Base-by-base conservation (phyloP, 2,797 vertebrate genomes). In the Echiichthys vipera region DNA sequence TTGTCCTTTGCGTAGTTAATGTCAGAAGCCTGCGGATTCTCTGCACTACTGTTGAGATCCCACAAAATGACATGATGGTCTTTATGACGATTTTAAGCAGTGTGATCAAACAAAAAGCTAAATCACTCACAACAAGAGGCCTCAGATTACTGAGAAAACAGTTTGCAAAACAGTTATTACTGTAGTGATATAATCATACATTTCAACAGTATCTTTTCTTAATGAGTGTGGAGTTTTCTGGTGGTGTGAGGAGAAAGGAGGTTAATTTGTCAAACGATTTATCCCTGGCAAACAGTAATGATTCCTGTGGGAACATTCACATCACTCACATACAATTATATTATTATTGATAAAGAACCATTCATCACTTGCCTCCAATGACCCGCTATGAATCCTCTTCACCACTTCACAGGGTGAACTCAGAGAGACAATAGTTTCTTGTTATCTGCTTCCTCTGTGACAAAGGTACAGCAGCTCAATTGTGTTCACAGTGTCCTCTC, bases 401-500 rank as follows among this genome's bases (percentile, higher is more conserved):
- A 65, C 55, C 30, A 54, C 69, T 74, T 80, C 43, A 62, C 32
- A 76, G 49, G 45, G 80, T 62, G 47, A 77, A 47, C 61, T 70
- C 62, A 65, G 55, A 53, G 34, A 29, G 40, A 91, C 86, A 89
- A 86, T 86, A 40, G 53, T 24, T 29, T 47, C 68, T 77, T 90
- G 89, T 90, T 56, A 2, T 32, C 34, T 49, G 71, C 58, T 89
- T 88, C 83, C 77, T 63, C 68, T 76, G 84, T 53, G 59, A 65
- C 50, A 63, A 47, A 42, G 65, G 66, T 46, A 88, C 76, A 85
- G 78, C 74, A 50, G 61, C 46, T 74, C 76, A 25, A 76, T 86
- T 87, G 84, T 87, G 42, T 84, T 76, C 67, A 34, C 37, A 49
- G 64, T 46, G 69, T 81, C 64, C 56, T 64, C 74, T 75, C 73